Base-by-base conservation (phyloP, 2,797 vertebrate species). In the Acanthopagrus latus region DNA sequence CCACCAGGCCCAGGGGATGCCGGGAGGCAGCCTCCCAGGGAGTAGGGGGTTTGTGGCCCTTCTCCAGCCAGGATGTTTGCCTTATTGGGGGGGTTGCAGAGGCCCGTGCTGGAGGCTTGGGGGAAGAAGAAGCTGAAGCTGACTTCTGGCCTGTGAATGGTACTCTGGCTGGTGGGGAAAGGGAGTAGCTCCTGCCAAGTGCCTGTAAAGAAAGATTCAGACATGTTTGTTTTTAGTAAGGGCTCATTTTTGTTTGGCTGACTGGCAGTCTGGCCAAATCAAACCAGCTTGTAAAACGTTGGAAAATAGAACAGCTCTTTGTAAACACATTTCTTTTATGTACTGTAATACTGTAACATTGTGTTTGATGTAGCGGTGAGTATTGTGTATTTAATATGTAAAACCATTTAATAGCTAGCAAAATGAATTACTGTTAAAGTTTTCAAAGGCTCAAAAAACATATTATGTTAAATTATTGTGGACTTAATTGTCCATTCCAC, bases 21-120 rank as follows among this genome's bases (percentile, higher is more conserved):
- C 93, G 95, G 21, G 97, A 95, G 0, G 97, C 97, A 0, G 97
- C 97, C 92, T 99, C 97, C 98, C 98, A 98, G 29, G 98, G 98
- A 3, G 96, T 95, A 8, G 88, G 93, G 59, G 94, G 94, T 91
- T 96, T 97, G 85, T 79, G 86, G 52, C 92, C 88, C 83, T 88
- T 95, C 74, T 96, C 92, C 5, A 84, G 87, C 87, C 86, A 88
- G 71, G 87, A 46, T 0, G 85, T 77, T 79, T 94, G 89, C 76
- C 90, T 94, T 80, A 81, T 78, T 29, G 87, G 71, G 74, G 90
- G 90, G 78, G 86, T 81, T 1, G 83, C 75, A 7, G 81, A 88
- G 66, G 93, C 86, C 72, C 91, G 91, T 75, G 90, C 88, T 2
- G 89, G 90, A 80, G 94, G 94, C 79, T 92, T 94, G 43, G 94